Evolutionary conservation across 2,888 invertebrate species (phyloP), one percentile per base, ranked within the genome.

Genomic region (Machimus atricapillus): DNA sequence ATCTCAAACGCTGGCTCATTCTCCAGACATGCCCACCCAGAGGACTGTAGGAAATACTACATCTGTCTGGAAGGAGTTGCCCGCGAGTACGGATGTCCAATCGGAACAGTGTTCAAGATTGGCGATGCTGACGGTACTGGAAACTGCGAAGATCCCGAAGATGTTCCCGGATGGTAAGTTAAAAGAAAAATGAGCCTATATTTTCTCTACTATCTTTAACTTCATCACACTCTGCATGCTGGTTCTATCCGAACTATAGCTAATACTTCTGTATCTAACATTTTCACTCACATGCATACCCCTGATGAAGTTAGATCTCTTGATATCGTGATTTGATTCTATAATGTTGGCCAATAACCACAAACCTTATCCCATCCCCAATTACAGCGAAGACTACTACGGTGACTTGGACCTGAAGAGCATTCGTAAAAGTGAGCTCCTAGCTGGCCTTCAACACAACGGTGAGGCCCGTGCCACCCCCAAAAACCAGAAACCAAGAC

Each of bases 41-140:
- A 97, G 90, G 97, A 97, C 93, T 97, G 97, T 94, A 96, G 98
- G 91, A 98, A 98, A 93, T 98, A 98, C 94, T 98, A 97, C 94
- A 97, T 98, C 93, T 98, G 98, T 92, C 93, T 98, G 89, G 98
- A 98, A 93, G 97, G 97, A 90, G 96, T 95, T 87, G 97, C 98
- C 89, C 95, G 98, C 90, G 98, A 98, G 93, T 98, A 98, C 93
- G 98, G 98, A 89, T 98, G 98, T 94, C 98, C 98, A 91, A 97
- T 98, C 91, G 98, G 98, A 87, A 98, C 98, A 87, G 98, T 98
- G 85, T 98, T 98, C 96, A 97, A 97, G 93, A 97, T 98, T 93
- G 97, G 97, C 88, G 97, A 97, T 91, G 93, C 96, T 91, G 97
- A 98, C 90, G 98, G 97, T 91, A 96, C 96, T 90, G 97, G 98